These are phyloP conservation scores for Prolemur simus DNA, from an alignment of 2,113 vertebrate genomes.

Conservation along the genomic window DNA sequence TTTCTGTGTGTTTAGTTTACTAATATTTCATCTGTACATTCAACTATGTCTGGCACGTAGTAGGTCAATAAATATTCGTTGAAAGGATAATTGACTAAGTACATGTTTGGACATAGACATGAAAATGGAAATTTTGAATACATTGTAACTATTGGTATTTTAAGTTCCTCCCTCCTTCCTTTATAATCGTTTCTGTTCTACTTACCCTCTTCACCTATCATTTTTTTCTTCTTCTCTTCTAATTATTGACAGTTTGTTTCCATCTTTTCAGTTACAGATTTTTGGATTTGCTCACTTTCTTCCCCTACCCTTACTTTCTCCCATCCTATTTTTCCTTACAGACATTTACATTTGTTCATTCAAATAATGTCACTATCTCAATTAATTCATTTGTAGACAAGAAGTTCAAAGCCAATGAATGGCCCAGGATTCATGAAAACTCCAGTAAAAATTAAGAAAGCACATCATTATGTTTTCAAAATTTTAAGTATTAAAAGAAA, in stretches of 20 bases:
- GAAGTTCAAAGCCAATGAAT: background rate
- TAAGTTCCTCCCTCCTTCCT: background rate
- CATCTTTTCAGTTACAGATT: background rate
- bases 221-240: background rate
- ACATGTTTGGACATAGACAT: background rate
- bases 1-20: background rate
- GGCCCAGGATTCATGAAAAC: background rate
- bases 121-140: background rate
- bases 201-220: background rate
- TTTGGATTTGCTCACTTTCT: background rate
- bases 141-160: background rate
- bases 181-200: background rate
- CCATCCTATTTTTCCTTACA: background rate
- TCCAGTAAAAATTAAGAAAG: background rate
- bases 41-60: background rate
- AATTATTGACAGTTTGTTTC: background rate
- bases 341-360: background rate
- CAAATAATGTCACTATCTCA: background rate
- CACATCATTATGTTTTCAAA: background rate
- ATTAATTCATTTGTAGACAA: background rate
- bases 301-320: background rate
- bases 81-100: background rate
- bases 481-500: background rate
- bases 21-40: background rate
- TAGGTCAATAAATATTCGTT: background rate